These are phyloP conservation scores for Ptyas mucosa DNA, from an alignment of 2,113 vertebrate genomes.

Conservation along the genomic window DNA sequence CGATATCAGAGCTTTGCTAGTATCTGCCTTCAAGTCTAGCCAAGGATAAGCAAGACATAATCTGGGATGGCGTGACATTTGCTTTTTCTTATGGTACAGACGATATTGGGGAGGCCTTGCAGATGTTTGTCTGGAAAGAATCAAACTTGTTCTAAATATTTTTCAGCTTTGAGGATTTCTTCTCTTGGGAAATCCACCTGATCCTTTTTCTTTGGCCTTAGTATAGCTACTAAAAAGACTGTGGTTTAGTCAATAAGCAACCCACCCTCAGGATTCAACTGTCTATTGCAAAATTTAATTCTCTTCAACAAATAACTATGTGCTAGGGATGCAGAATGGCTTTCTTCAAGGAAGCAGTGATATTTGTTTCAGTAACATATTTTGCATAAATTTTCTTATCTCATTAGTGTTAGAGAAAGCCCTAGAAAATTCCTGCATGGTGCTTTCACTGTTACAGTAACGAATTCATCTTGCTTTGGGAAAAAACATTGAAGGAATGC, in stretches of 20 bases:
- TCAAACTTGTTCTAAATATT: background rate
- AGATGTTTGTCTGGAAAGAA: background rate
- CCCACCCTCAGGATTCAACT: background rate
- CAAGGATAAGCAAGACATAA: background rate
- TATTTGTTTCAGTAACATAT: background rate
- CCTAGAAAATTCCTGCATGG: background rate
- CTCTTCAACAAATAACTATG: background rate
- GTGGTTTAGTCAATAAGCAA: background rate
- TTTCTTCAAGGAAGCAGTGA: background rate
- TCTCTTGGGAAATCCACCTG: background rate
- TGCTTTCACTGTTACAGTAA: background rate
- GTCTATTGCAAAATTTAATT: background rate
- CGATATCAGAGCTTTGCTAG: background rate
- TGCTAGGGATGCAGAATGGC: background rate
- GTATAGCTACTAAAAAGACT: background rate
- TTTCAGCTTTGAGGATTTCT: background rate
- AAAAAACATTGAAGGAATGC: background rate
- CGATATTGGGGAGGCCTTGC: background rate
- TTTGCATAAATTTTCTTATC: background rate
- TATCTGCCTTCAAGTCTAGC: background rate
- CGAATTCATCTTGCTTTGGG: background rate
- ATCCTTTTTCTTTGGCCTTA: background rate
- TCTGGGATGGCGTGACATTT: background rate
- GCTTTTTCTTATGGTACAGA: background rate
- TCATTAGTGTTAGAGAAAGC: background rate